Percentiles rank a stretch among this genome's conserved stretches.
Conservation (phyloP, 1,140 invertebrate genomes). For the Brachionus angularis region DNA sequence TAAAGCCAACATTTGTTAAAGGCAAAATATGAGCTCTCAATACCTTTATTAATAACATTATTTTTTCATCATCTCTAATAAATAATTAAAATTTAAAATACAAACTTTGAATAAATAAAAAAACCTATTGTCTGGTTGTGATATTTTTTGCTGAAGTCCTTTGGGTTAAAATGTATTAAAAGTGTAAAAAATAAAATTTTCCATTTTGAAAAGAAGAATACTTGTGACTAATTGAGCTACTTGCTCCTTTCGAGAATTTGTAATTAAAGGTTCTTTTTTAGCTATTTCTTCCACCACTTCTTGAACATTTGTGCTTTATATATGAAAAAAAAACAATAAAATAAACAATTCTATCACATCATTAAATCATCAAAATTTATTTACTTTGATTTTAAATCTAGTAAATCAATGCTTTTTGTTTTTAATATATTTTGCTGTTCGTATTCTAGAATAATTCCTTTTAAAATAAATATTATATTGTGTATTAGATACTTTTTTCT, state of each 20-base stretch:
- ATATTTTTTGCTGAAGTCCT: slow-evolving; percentile 57
- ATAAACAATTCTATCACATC: neutral
- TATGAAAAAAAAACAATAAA: slow-evolving; percentile 12
- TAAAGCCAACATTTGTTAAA: slow-evolving; percentile 72
- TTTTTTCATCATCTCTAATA: slow-evolving; percentile 43
- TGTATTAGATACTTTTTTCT: too few species aligned
- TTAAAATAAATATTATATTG: slow-evolving; percentile 45
- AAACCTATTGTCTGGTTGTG: slow-evolving; percentile 52
- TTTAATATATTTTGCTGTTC: slow-evolving; percentile 57
- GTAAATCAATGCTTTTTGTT: slow-evolving; percentile 57
- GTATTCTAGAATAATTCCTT: slow-evolving; percentile 59
- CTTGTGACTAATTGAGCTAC: slow-evolving; percentile 46
- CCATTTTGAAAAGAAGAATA: neutral
- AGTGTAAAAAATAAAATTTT: neutral
- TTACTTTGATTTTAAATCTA: slow-evolving; percentile 57
- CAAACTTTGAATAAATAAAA: slow-evolving; percentile 58
- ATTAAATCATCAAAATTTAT: slow-evolving; percentile 26
- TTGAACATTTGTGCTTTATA: slow-evolving; percentile 56
- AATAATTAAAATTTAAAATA: neutral
- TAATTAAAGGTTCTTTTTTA: slow-evolving; percentile 56
- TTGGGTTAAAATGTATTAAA: neutral
- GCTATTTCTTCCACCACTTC: slow-evolving; percentile 56
- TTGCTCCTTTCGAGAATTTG: slow-evolving; percentile 55
- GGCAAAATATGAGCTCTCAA: slow-evolving; percentile 71
- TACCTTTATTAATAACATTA: too few species aligned